Base-by-base conservation (phyloP, 1,140 invertebrate genomes). In the Bombus haemorrhoidalis region DNA sequence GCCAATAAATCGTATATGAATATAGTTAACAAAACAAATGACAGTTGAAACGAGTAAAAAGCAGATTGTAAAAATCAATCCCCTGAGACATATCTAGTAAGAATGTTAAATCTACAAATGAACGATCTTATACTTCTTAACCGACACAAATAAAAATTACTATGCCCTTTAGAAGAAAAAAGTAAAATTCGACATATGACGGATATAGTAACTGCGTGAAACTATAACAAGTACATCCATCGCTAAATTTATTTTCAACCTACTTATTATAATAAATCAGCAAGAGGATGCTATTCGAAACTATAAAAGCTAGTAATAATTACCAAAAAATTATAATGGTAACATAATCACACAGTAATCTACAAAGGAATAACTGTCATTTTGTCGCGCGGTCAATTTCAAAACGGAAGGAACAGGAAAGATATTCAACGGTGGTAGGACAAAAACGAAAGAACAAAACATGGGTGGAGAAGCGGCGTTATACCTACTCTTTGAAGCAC, bases 401-500 rank as follows among this genome's bases (percentile, higher is more conserved):
- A 39, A 66, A 39, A n/a, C 64, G 64, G 68, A 57, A 41, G 75
- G 62, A 53, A 77, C 25, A 15, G 53, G 12, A 32, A 32, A n/a
- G 39, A 47, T 28, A 34, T 47, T 3, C 12, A 39, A 68, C 9
- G 41, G 32, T 4, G 53, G 39, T 15, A 37, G 32, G 32, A 22
- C 41, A 72, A 43, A 80, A 85, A 80, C 34, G 76, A 72, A 47
- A 73, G 62, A 57, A 47, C 47, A 39, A 72, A 66, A 81, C 47
- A 64, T 15, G 41, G 68, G 39, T 25, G 18, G 47, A 22, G 28
- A 47, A 37, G n/a, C 66, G 43, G 57, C 68, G 59, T 80, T 80
- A 69, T 86, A 77, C 77, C 41, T 86, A 75, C 87, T 76, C 87
- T 89, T 89, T 88, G 88, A 87, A 82, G 79, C 73, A 81, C 72